Conservation (phyloP, 2,113 vertebrate genomes). For the Pholis gunnellus region DNA sequence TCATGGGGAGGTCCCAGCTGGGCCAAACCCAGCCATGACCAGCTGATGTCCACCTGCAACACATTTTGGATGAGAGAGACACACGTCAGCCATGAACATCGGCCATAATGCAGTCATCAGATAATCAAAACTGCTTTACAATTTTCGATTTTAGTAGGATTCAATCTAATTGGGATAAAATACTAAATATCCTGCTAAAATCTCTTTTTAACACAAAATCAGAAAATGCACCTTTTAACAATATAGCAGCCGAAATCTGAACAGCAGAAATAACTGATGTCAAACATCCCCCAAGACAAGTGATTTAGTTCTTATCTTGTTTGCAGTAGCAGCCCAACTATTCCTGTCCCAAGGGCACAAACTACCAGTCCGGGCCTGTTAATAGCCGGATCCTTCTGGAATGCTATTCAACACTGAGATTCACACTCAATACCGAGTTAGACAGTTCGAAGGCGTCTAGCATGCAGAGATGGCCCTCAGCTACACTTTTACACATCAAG, state of each 20-base stretch:
- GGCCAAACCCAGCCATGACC: conserved; percentile 23
- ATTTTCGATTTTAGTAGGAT: background rate
- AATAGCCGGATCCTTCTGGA: conserved; percentile 40
- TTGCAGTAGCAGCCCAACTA: conserved; percentile 29
- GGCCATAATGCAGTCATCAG: background rate
- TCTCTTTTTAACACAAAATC: background rate
- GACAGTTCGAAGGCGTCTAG: background rate
- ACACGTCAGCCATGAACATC: background rate
- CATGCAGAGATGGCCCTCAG: conserved; percentile 13
- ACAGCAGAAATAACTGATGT: background rate
- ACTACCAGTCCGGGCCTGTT: conserved; percentile 61
- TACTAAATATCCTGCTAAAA: no score
- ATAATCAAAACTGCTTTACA: background rate
- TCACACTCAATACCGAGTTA: conserved; percentile 1
- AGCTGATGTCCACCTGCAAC: conserved; percentile 35
- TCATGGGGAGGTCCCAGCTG: conserved; percentile 65
- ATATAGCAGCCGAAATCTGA: background rate
- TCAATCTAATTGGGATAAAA: background rate
- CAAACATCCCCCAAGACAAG: background rate
- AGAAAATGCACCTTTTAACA: background rate
- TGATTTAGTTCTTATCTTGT: background rate
- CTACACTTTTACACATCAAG: background rate
- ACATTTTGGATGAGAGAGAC: background rate
- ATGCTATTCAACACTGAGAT: conserved; percentile 38
- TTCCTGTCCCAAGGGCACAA: conserved; percentile 49